Percentiles rank a stretch among this genome's conserved stretches.
phyloP scores from a whole-genome alignment of 2,797 vertebrate genomes.

The Ptychadena robeensis region DNA sequence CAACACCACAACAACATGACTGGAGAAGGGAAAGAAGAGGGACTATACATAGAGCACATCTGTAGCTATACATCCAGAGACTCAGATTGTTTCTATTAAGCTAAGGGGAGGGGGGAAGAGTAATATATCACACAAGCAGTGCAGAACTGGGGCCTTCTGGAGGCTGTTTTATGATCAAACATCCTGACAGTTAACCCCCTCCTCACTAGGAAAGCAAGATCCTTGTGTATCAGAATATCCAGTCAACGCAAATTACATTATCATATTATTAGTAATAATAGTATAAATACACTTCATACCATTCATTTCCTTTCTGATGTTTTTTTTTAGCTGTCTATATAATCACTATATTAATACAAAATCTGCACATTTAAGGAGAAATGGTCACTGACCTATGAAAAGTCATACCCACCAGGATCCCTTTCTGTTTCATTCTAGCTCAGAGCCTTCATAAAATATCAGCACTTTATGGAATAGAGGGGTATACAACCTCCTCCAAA shows the following conservation, averaged over 20 bases:
- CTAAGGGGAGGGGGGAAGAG: conserved; percentile 18
- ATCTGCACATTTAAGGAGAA: too few species aligned
- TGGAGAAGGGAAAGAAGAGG: neutral
- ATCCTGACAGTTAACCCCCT: conserved; percentile 45
- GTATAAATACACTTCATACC: too few species aligned
- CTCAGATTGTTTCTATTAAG: conserved; percentile 58
- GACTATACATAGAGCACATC: conserved; percentile 36
- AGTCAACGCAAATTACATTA: neutral
- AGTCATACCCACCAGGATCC: too few species aligned
- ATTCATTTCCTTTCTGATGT: too few species aligned
- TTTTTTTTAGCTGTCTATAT: too few species aligned
- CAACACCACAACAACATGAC: conserved; percentile 23
- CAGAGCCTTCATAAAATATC: too few species aligned
- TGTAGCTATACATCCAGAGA: conserved; percentile 34
- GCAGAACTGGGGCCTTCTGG: conserved; percentile 47
- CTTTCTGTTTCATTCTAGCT: too few species aligned
- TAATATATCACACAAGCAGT: conserved; percentile 47
- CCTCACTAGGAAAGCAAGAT: neutral
- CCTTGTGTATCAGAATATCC: neutral
- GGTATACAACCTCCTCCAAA: too few species aligned
- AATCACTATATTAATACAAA: too few species aligned
- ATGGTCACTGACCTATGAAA: too few species aligned
- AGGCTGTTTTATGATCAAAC: conserved; percentile 40
- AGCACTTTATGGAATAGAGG: too few species aligned
- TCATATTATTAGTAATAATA: too few species aligned